A percentile compares a stretch with the other conserved stretches of the same genome.
These are phyloP conservation scores for Enoplosus armatus DNA, from an alignment of 2,797 vertebrate species.

Conservation along the genomic window DNA sequence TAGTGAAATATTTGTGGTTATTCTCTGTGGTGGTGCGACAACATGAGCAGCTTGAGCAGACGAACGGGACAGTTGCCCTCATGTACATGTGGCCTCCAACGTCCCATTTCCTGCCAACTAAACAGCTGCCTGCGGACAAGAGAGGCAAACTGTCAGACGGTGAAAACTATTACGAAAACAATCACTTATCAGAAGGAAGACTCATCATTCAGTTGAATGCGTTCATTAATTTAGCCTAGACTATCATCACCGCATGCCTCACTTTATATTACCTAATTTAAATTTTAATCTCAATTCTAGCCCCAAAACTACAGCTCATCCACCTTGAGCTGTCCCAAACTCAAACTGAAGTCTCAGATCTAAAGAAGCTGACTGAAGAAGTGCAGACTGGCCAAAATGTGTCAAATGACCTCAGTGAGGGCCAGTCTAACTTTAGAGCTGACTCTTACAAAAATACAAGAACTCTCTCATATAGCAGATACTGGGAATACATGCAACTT, in stretches of 20 bases:
- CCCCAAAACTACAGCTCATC: neutral
- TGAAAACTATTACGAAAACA: neutral
- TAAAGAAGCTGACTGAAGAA: neutral
- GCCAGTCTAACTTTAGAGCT: neutral
- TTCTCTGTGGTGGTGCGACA: neutral
- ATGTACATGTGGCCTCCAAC: neutral
- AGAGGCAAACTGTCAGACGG: neutral
- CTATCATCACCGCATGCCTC: neutral
- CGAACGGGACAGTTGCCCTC: slow-evolving; percentile 4
- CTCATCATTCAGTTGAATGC: neutral
- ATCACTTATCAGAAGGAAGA: neutral
- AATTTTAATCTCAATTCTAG: neutral
- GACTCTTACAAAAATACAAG: neutral
- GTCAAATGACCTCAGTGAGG: neutral
- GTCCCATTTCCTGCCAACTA: slow-evolving; percentile 14
- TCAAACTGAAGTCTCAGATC: neutral
- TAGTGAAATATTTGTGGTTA: neutral
- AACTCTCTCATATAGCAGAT: neutral
- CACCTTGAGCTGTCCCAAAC: neutral
- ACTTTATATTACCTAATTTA: neutral
- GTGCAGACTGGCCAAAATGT: neutral
- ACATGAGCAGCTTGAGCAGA: slow-evolving; percentile 5
- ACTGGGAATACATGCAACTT: neutral
- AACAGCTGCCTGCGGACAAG: slow-evolving; percentile 12
- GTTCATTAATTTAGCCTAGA: neutral